Evolutionary conservation across 2,888 invertebrate genomes (phyloP), one percentile per base, ranked within the genome.

Genomic region (Pseudoips prasinana): DNA sequence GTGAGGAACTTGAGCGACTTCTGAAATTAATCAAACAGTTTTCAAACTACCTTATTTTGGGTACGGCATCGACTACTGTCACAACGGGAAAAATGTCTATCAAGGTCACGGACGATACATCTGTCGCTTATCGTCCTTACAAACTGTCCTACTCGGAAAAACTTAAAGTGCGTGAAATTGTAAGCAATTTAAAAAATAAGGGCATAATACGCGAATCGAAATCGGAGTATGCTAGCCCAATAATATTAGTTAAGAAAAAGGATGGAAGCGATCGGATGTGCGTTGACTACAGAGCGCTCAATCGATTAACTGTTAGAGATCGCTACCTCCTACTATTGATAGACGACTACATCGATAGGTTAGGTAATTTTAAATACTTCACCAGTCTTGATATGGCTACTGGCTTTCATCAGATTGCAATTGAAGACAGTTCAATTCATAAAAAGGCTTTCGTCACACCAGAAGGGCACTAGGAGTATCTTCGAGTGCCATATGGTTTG

Each of bases 241-340:
- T 33, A 1, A 19, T 33, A 5, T 19, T 33, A 1, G 33, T 33
- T 2, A 33, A 24, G n/a, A 19, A 33, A 33, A 27, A 28, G 8
- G 33, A 33, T 2, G 17, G 26, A n/a, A 10, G 7, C 7, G 25
- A 33, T 8, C 18, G 33, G 2, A 22, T 31, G 22, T 31, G 31
- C 7, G 20, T 31, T 1, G 31, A 31, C 10, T 31, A 19, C 7
- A 9, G 25, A n/a, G 25, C 31, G 1, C 17, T 31, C 1, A 31
- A 31, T 10, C 17, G 9, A 8, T 24, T 24, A 2, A 10, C 23
- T 2, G 24, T 23, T 4, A 30, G 17, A 10, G 29, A 30, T 1
- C 7, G 31, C 11, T 31, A 31, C 8, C 25, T 25, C 8, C 33
- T 33, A 4, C 33, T 27, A n/a, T 14, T 33, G 3, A 33, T 33